A percentile compares a stretch with the other conserved stretches of the same genome.
These are phyloP conservation scores for Toxonevra muliebris DNA, from an alignment of 2,888 invertebrate species.

Conservation along the genomic window DNA sequence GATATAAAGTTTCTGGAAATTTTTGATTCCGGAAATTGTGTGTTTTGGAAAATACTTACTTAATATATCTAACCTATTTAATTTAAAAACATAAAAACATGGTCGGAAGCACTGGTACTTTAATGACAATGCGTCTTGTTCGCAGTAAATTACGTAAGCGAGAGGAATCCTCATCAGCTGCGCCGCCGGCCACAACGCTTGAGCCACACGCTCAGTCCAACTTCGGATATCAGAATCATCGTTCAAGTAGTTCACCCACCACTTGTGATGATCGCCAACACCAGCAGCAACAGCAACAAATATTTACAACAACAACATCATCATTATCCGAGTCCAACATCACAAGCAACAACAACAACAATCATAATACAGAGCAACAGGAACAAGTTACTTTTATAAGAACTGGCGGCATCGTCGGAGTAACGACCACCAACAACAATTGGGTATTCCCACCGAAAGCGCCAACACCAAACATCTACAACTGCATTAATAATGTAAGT, in stretches of 20 bases:
- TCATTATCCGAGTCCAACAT: constrained; percentile 39
- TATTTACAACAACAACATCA: constrained; percentile 40
- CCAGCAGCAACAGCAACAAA: constrained; percentile 41
- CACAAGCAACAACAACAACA: constrained; percentile 38
- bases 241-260: constrained; percentile 56
- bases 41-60: constrained; percentile 4
- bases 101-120: constrained; percentile 87
- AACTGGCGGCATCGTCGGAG: constrained; percentile 50
- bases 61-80: constrained; percentile 4
- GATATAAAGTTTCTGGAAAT: too few relatives aligned
- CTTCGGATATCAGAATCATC: constrained; percentile 39
- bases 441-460: constrained; percentile 87
- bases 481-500: constrained; percentile 76
- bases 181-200: constrained; percentile 69
- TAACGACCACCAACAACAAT: constrained; percentile 63
- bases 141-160: constrained; percentile 89
- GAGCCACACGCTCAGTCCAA: constrained; percentile 69
- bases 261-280: constrained; percentile 39
- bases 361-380: constrained; percentile 34
- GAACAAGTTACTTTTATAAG: constrained; percentile 48
- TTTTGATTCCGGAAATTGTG: too few relatives aligned
- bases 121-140: constrained; percentile 90
- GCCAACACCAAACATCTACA: constrained; percentile 76
- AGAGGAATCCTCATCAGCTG: constrained; percentile 77
- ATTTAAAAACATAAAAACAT: constrained; percentile 61